These are phyloP conservation scores for Parochlus steinenii DNA, from an alignment of 2,888 invertebrate species.

Conservation along the genomic window DNA sequence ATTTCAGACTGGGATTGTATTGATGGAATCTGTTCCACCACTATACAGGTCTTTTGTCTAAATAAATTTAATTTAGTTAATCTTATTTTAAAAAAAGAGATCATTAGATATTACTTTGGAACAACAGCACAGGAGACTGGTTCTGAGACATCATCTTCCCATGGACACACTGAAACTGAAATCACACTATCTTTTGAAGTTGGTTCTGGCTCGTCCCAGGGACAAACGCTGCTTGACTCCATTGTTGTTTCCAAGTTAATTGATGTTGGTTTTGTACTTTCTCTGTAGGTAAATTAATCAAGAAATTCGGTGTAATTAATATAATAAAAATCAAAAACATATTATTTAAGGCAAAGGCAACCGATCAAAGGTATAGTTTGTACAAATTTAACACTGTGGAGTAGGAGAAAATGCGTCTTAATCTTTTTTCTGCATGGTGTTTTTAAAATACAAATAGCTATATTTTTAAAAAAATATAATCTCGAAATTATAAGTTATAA, in stretches of 20 bases:
- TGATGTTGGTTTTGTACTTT: constrained; percentile 20
- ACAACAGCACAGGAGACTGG: constrained; percentile 19
- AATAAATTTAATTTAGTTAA: not conserved
- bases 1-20: constrained; percentile 22
- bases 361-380: too few species aligned
- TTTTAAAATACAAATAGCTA: too few species aligned
- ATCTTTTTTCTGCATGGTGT: too few species aligned
- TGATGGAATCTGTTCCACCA: too few species aligned
- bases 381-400: too few species aligned
- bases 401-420: too few species aligned
- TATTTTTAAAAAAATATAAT: too few species aligned
- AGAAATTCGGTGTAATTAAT: too few species aligned
- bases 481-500: too few species aligned
- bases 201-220: constrained; percentile 24
- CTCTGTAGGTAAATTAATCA: constrained; percentile 19
- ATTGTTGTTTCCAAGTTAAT: constrained; percentile 23
- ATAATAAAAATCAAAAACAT: too few species aligned
- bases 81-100: not conserved
- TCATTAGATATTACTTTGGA: too few species aligned
- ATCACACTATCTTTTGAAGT: constrained; percentile 2
- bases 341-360: too few species aligned
- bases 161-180: constrained; percentile 23
- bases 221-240: constrained; percentile 25
- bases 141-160: constrained; percentile 23
- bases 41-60: not conserved